phyloP scores from a whole-genome alignment of 2,888 invertebrate genomes.

The Noctua janthina region DNA sequence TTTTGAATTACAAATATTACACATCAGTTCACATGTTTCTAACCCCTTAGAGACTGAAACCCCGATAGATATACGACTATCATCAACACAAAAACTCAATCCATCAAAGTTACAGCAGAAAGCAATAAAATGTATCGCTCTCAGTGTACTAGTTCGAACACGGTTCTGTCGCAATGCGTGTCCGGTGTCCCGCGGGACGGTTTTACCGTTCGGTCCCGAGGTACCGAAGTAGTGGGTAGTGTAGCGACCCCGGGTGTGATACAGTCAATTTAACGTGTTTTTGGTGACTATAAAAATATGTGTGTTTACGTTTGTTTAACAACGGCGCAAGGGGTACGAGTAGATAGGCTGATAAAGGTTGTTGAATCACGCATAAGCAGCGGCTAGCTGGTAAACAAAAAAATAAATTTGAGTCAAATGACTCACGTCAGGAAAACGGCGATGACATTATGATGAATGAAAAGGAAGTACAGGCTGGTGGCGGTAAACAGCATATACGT shows the following conservation, averaged over 20 bases:
- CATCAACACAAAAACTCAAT: conserved; percentile 45
- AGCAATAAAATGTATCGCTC: conserved; percentile 43
- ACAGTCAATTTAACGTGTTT: conserved; percentile 38
- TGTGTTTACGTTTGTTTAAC: conserved; percentile 15
- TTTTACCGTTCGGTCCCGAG: conserved; percentile 64
- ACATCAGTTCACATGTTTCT: neutral
- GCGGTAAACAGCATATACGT: neutral
- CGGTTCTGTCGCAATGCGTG: conserved; percentile 76
- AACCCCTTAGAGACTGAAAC: neutral
- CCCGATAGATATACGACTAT: neutral
- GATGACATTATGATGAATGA: neutral
- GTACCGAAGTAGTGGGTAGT: conserved; percentile 39
- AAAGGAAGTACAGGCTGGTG: neutral
- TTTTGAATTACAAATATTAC: neutral
- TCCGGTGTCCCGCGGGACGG: conserved; percentile 69
- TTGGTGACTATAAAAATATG: conserved; percentile 25
- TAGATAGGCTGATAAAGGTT: conserved; percentile 20
- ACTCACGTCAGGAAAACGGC: neutral
- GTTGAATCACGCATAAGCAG: neutral
- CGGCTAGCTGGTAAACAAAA: neutral
- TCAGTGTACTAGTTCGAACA: conserved; percentile 56
- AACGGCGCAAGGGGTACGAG: neutral
- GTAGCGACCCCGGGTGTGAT: conserved; percentile 42
- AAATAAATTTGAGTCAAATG: neutral
- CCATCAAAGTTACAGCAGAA: conserved; percentile 36